Evolutionary conservation across 2,113 vertebrate species (phyloP), one percentile per base, ranked within the genome.

Genomic region (Centropus unirufus): DNA sequence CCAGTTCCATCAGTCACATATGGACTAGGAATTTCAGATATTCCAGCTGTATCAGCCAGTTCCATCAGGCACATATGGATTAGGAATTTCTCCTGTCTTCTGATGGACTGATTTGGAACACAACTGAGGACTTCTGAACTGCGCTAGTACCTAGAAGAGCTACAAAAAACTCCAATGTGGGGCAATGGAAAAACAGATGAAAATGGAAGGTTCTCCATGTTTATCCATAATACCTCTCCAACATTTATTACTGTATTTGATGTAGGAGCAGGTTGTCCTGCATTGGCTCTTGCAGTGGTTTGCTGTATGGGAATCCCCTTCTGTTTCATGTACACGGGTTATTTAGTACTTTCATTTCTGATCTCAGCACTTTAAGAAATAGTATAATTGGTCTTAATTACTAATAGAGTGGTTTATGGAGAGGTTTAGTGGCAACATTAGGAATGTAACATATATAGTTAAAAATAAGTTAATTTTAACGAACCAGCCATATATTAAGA

Each of bases 121-220:
- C 83, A 92, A 83, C 92, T 75, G 94, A 96, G 54, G 49, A 64
- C 64, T 29, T 86, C 88, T 74, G 85, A 92, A 54, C 92, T 83
- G 46, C 80, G 0, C n/a, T 90, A 92, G 55, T 73, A 5, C 87
- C 74, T 78, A 84, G 75, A 95, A 92, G 73, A 74, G 47, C 93
- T 54, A 12, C 79, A 73, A 23, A 83, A 67, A 72, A 34, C 77
- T 24, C 49, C 72, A 40, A 29, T 14, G 0, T 80, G 79, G 51
- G 51, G 55, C 14, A 5, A 26, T 27, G 58, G 75, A 57, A 76
- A 54, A 88, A 3, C 29, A 11, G 24, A 78, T 55, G 47, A 57
- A 83, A 76, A 69, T 40, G 46, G 44, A 57, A 34, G 11, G 26
- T 59, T 66, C 44, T 69, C 70, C 62, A 12, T 44, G 27, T 73